These are phyloP conservation scores for Caenorhabditis latens DNA, from an alignment of 1,140 invertebrate species.

Conservation along the genomic window DNA sequence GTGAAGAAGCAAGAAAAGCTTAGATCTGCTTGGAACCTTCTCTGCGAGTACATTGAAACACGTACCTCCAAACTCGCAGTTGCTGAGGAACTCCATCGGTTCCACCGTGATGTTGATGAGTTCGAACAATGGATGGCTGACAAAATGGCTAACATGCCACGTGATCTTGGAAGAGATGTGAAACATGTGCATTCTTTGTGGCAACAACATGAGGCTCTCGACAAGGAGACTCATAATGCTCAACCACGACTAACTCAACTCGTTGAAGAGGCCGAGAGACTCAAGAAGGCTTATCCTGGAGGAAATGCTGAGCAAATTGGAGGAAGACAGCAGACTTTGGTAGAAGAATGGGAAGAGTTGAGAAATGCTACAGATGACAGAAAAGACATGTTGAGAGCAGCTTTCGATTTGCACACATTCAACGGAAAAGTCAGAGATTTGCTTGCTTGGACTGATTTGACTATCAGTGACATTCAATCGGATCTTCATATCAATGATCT, in stretches of 20 bases:
- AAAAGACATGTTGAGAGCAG: slow-evolving; percentile 86
- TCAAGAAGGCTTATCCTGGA: slow-evolving; percentile 90
- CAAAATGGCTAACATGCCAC: slow-evolving; percentile 87
- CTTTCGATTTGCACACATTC: slow-evolving; percentile 87
- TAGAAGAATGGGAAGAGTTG: slow-evolving; percentile 88
- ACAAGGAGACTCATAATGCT: slow-evolving; percentile 92
- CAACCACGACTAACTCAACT: slow-evolving; percentile 92
- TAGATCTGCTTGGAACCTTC: slow-evolving; percentile 88
- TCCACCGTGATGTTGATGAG: slow-evolving; percentile 94
- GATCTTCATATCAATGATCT: slow-evolving; percentile 89
- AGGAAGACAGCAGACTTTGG: slow-evolving; percentile 86
- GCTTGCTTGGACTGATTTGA: slow-evolving; percentile 87
- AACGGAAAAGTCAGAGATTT: slow-evolving; percentile 83
- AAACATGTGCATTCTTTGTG: slow-evolving; percentile 87
- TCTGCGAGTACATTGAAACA: slow-evolving; percentile 88
- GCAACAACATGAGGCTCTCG: slow-evolving; percentile 91
- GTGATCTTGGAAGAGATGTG: slow-evolving; percentile 88
- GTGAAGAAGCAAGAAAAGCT: slow-evolving; percentile 89
- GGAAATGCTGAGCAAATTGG: slow-evolving; percentile 90
- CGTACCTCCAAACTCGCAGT: slow-evolving; percentile 88
- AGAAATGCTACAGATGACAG: slow-evolving; percentile 86
- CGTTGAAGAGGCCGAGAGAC: slow-evolving; percentile 89
- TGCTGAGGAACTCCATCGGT: slow-evolving; percentile 94
- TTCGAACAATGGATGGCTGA: slow-evolving; percentile 90
- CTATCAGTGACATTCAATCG: slow-evolving; percentile 85